Evolutionary conservation across 2,113 vertebrate genomes (phyloP).

Genomic region (Perccottus glenii): DNA sequence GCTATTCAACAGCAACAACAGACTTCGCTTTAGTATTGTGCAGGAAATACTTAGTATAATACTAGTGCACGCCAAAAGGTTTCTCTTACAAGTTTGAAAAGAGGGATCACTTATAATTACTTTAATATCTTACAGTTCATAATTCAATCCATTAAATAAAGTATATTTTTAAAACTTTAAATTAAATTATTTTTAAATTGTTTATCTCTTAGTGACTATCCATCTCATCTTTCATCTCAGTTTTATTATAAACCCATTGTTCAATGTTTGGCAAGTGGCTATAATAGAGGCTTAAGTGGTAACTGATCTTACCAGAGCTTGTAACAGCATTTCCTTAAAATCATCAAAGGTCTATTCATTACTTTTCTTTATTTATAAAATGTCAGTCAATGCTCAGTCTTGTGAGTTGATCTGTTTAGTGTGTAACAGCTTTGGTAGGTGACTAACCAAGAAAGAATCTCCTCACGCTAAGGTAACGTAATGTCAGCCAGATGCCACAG

Average conservation of each 20-base stretch:
- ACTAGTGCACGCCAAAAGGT: no score
- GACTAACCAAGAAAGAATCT: constrained; percentile 38
- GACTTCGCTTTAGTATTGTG: neutral
- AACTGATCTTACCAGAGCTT: neutral
- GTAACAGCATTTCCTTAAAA: neutral
- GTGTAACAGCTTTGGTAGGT: neutral
- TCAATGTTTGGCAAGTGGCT: neutral
- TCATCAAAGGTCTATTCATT: neutral
- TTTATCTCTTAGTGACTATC: neutral
- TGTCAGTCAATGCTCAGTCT: neutral
- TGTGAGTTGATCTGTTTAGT: neutral
- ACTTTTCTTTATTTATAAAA: neutral
- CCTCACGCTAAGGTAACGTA: constrained; percentile 5
- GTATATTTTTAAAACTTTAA: neutral
- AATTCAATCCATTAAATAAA: neutral
- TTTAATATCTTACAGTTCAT: no score
- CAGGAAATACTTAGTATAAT: neutral
- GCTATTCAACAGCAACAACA: constrained; percentile 35
- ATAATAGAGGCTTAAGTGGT: neutral
- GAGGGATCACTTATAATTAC: neutral
- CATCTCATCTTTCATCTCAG: neutral
- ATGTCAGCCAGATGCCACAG: constrained; percentile 28
- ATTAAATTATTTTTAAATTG: neutral
- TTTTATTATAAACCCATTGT: neutral
- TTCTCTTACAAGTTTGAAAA: neutral